Evolutionary conservation across 2,113 vertebrate genomes (phyloP), one percentile per base, ranked within the genome.

Genomic region (Siniperca knerii): DNA sequence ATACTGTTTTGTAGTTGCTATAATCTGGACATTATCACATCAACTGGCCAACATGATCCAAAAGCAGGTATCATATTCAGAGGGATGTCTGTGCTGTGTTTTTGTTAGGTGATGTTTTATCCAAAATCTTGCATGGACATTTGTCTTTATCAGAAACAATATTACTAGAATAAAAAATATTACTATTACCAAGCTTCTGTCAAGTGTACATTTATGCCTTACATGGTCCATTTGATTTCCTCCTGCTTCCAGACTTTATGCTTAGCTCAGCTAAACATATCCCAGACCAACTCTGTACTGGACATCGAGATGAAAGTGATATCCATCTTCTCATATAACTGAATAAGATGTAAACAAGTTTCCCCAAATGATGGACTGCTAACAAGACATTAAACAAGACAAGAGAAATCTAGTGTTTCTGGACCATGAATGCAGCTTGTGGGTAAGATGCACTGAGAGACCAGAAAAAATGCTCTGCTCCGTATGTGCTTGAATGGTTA

Each of bases 61-160:
- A 79, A 80, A 84, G 20, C 57, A 57, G 54, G 44, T 62, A 48
- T 68, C 62, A 42, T 35, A 29, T 66, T 82, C 81, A 75, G 69
- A 88, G 37, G 52, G 68, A 50, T 68, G 67, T 82, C 44, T 87
- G 72, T 85, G 85, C 60, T 78, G 74, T 83, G 70, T 85, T 77
- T 84, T 73, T 79, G 50, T 86, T 78, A 68, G 50, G 29, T 87
- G 70, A 83, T 77, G 73, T 87, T 82, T 86, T 89, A 40, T 87
- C 66, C 50, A 58, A 77, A 83, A 54, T 79, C 77, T 84, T 92
- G 92, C 92, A 93, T 94, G 93, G 87, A 83, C 35, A 52, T 92
- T 79, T 90, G 85, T 92, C 80, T 87, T 88, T 78, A 89, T 89
- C 64, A 88, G 61, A 84, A 85, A 90, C 65, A 86, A 40, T 92